These are phyloP conservation scores for Amaurobius ferox DNA, from an alignment of 2,888 invertebrate genomes.

Conservation along the genomic window DNA sequence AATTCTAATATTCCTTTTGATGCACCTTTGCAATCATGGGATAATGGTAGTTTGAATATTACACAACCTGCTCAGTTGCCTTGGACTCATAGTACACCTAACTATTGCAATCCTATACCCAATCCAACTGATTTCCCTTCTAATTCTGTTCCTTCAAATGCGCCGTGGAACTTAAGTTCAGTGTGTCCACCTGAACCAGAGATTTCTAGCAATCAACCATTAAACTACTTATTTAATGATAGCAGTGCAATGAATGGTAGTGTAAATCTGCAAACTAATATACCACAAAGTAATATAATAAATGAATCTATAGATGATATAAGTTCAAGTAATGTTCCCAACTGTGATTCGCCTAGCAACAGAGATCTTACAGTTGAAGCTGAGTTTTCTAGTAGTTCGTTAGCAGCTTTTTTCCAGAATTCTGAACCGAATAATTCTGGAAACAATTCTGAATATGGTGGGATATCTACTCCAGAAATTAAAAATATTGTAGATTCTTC, in stretches of 20 bases:
- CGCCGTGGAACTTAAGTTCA: neutral
- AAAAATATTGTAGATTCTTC: constrained; percentile 16
- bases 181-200: constrained; percentile 8
- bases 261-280: neutral
- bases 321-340: constrained; percentile 2
- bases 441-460: constrained; percentile 11
- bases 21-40: constrained; percentile 33
- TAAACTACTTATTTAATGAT: neutral
- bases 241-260: neutral
- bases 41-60: constrained; percentile 29
- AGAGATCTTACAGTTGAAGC: constrained; percentile 12
- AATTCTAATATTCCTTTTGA: constrained; percentile 25
- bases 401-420: constrained; percentile 57
- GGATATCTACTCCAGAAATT: neutral
- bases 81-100: constrained; percentile 53
- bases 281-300: constrained; percentile 14
- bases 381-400: constrained; percentile 33
- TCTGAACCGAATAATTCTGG: constrained; percentile 21
- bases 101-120: constrained; percentile 38
- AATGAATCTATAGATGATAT: neutral
- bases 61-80: constrained; percentile 50
- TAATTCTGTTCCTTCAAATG: neutral
- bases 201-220: constrained; percentile 8
- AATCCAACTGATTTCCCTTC: neutral
- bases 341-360: neutral